Percentiles rank a stretch among this genome's conserved stretches.
phyloP scores from a whole-genome alignment of 2,888 invertebrate species.

The Pandemis corylana region DNA sequence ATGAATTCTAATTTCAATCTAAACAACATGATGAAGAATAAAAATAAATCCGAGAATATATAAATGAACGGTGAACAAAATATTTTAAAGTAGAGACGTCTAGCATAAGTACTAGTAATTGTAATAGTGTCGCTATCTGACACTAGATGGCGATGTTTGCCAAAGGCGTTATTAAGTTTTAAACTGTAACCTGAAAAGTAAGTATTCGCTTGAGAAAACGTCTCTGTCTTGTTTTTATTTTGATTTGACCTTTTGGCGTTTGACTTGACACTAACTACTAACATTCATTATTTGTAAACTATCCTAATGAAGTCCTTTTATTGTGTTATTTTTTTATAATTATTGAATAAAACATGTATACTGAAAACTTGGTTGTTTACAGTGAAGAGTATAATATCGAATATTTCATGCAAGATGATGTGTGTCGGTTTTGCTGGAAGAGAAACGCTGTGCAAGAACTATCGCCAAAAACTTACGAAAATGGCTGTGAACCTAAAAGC shows the following conservation, averaged over 20 bases:
- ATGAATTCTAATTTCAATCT: too few relatives aligned
- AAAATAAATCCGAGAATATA: too few relatives aligned
- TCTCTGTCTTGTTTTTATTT: constrained; percentile 14
- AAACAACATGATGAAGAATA: too few relatives aligned
- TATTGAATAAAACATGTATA: constrained; percentile 35
- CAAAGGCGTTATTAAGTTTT: constrained; percentile 10
- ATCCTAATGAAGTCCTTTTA: background rate
- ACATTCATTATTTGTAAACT: constrained; percentile 8
- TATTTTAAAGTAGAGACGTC: background rate
- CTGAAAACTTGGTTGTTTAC: constrained; percentile 46
- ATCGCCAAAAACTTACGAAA: constrained; percentile 46
- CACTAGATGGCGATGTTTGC: constrained; percentile 21
- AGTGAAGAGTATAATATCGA: constrained; percentile 61
- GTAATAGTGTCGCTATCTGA: constrained; percentile 18
- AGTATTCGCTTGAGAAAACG: background rate
- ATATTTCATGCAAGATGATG: constrained; percentile 66
- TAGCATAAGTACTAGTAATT: background rate
- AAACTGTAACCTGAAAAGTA: background rate
- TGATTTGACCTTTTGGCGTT: background rate
- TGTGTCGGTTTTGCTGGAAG: constrained; percentile 73
- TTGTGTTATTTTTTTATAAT: background rate
- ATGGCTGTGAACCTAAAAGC: constrained; percentile 44
- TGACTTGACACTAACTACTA: too few relatives aligned
- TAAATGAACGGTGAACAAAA: background rate
- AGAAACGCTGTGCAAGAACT: constrained; percentile 58